phyloP scores from a whole-genome alignment of 1,140 invertebrate species.

The Nautilus pompilius region DNA sequence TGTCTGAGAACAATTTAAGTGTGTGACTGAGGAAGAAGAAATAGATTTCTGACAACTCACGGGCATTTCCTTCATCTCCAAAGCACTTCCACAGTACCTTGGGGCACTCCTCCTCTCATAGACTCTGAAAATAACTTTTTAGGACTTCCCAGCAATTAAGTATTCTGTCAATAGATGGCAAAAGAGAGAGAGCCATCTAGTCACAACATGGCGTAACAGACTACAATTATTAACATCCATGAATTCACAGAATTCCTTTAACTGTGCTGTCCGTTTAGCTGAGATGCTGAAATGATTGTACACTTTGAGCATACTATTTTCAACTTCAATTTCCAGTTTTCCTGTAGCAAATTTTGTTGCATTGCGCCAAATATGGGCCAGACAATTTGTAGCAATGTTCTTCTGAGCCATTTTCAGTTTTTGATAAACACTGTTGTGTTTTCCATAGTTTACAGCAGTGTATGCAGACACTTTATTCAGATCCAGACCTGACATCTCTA shows the following conservation, averaged over 20 bases:
- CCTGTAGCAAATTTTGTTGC: neutral
- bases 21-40: neutral
- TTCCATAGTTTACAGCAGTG: neutral
- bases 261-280: neutral
- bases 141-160: neutral
- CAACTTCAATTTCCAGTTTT: neutral
- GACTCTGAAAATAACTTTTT: neutral
- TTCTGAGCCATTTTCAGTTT: neutral
- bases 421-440: neutral
- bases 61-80: neutral
- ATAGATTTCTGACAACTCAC: no score
- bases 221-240: neutral
- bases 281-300: neutral
- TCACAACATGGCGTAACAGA: neutral
- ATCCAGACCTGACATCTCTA: neutral
- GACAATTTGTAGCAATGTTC: neutral
- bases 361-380: neutral
- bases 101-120: neutral
- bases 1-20: no score
- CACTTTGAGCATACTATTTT: neutral
- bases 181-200: neutral
- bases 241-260: neutral
- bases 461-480: neutral
- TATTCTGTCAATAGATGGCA: neutral
- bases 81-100: neutral